A percentile compares a stretch with the other conserved stretches of the same genome.
Evolutionary conservation across 2,797 vertebrate genomes (phyloP).

Genomic region (Epinephelus awoara): DNA sequence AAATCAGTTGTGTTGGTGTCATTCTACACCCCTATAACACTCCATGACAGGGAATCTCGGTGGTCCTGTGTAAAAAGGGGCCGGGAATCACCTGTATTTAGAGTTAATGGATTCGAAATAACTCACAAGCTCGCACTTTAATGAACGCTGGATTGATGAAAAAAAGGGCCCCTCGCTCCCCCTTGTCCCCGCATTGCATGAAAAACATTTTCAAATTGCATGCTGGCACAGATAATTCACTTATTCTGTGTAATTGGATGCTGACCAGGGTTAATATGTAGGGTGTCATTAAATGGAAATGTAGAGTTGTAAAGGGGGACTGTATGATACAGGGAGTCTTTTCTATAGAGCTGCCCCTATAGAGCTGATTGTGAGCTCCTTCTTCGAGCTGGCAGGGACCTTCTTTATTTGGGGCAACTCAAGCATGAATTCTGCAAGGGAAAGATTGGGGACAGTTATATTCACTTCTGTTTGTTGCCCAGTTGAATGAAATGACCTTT

Average conservation of each 20-base stretch:
- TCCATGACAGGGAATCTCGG: conserved; percentile 88
- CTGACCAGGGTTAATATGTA: conserved; percentile 99
- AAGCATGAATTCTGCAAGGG: conserved; percentile 98
- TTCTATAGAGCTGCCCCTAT: conserved; percentile 93
- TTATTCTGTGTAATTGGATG: conserved; percentile 99
- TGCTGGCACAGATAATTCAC: conserved; percentile 98
- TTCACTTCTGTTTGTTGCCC: conserved; percentile 96
- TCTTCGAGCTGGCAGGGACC: conserved; percentile 88
- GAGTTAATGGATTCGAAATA: conserved; percentile 96
- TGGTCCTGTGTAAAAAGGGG: conserved; percentile 87
- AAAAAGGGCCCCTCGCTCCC: conserved; percentile 81
- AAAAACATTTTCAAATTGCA: conserved; percentile 99
- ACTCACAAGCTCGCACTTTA: conserved; percentile 92
- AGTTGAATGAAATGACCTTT: conserved; percentile 98
- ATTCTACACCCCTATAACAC: conserved; percentile 80
- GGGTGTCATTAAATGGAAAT: conserved; percentile 99
- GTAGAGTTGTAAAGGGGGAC: conserved; percentile 97
- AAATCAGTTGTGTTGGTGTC: conserved; percentile 83
- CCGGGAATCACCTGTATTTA: conserved; percentile 94
- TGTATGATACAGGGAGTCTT: conserved; percentile 98
- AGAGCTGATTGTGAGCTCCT: conserved; percentile 91
- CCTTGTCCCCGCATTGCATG: conserved; percentile 85
- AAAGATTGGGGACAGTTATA: conserved; percentile 98
- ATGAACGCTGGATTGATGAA: conserved; percentile 94
- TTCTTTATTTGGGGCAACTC: conserved; percentile 96